These are phyloP conservation scores for Galemys pyrenaicus DNA, from an alignment of 2,113 vertebrate species.

Conservation along the genomic window DNA sequence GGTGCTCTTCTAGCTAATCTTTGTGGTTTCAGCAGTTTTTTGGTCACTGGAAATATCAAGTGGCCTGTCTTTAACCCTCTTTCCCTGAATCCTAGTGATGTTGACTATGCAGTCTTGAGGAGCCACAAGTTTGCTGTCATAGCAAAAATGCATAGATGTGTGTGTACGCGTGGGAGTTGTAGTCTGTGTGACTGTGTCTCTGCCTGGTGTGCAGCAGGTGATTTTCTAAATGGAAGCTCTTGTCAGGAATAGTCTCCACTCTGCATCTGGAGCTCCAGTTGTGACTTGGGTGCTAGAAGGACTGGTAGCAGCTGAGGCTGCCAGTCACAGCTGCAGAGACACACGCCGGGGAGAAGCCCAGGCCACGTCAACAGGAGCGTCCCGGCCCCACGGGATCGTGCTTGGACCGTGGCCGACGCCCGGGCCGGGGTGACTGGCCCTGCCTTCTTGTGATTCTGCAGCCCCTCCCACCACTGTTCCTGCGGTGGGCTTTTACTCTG, in stretches of 20 bases:
- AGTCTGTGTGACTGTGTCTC: no score
- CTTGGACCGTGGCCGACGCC: no score
- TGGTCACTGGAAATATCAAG: neutral
- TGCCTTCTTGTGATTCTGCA: neutral
- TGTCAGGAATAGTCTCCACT: neutral
- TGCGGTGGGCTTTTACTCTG: neutral
- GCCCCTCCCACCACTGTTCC: neutral
- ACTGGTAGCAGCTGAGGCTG: neutral
- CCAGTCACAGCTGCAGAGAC: neutral
- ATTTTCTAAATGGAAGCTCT: neutral
- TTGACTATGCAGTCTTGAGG: neutral
- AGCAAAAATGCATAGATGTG: neutral
- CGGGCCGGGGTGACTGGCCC: neutral
- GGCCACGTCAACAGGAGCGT: rapidly evolving
- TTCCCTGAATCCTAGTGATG: neutral
- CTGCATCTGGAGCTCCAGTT: neutral
- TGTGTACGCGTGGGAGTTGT: neutral
- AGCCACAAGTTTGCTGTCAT: neutral
- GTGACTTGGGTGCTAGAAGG: neutral
- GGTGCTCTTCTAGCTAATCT: neutral
- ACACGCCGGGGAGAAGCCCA: rapidly evolving
- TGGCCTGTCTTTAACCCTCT: neutral
- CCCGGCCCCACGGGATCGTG: no score
- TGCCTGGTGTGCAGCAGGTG: rapidly evolving
- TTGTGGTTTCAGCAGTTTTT: neutral